A percentile compares a stretch with the other conserved stretches of the same genome.
phyloP scores from a whole-genome alignment of 2,797 vertebrate species.

The Tolypeutes matacus region DNA sequence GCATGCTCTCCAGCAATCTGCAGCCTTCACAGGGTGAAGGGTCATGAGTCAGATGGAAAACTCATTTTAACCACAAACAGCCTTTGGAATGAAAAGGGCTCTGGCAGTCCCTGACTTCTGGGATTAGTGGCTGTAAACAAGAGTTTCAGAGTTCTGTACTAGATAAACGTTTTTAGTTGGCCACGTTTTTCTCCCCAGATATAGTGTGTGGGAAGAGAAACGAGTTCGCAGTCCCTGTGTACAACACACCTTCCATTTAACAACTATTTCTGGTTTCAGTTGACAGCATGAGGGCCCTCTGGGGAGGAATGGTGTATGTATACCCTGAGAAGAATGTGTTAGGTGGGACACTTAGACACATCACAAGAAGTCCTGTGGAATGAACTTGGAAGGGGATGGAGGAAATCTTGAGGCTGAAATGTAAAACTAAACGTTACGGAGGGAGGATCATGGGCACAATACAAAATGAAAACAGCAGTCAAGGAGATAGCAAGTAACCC shows the following conservation, averaged over 20 bases:
- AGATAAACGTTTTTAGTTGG: not conserved
- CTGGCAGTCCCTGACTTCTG: not conserved
- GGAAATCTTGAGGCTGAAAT: not conserved
- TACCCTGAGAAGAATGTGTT: not conserved
- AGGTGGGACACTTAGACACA: not conserved
- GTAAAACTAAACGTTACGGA: not conserved
- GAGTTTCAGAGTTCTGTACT: not conserved
- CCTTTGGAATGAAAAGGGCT: not conserved
- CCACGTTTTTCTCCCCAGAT: not conserved
- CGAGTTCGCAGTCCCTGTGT: fast-evolving
- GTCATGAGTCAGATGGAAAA: not conserved
- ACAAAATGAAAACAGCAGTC: not conserved
- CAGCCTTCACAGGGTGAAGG: not conserved
- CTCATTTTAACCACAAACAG: not conserved
- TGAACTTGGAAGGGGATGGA: not conserved
- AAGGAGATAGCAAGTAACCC: too few relatives aligned
- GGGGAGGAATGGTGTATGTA: not conserved
- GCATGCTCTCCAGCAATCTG: not conserved
- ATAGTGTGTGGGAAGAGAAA: not conserved
- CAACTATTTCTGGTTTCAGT: not conserved
- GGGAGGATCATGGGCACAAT: not conserved
- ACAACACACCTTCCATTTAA: not conserved
- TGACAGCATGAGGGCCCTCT: fast-evolving
- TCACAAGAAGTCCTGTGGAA: not conserved
- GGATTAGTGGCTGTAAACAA: not conserved